These are phyloP conservation scores for Notodonta dromedarius DNA, from an alignment of 2,888 invertebrate genomes.

Conservation along the genomic window DNA sequence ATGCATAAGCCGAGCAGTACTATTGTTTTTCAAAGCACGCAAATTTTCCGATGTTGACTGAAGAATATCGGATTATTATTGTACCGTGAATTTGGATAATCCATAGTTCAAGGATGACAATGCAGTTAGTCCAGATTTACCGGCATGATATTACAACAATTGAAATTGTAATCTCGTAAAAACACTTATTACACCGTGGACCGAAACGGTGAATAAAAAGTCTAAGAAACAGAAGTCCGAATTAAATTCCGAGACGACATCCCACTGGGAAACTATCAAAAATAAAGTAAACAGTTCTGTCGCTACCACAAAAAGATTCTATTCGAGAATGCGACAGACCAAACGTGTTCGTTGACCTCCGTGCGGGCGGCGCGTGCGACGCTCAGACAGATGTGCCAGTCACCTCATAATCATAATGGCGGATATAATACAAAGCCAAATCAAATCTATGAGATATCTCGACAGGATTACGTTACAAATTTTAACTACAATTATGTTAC, in stretches of 20 bases:
- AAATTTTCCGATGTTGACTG: neutral
- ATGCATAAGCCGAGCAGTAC: conserved; percentile 24
- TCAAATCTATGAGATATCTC: conserved; percentile 77
- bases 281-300: conserved; percentile 52
- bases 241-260: conserved; percentile 5
- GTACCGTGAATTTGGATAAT: neutral
- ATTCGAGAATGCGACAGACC: conserved; percentile 46
- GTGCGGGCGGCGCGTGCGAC: conserved; percentile 72
- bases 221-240: conserved; percentile 1
- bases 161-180: conserved; percentile 1
- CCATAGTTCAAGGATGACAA: neutral
- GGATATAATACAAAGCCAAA: conserved; percentile 72
- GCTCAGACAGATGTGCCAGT: conserved; percentile 71
- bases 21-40: conserved; percentile 12
- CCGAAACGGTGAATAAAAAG: neutral
- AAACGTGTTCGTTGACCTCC: conserved; percentile 66
- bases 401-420: conserved; percentile 76
- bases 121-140: neutral
- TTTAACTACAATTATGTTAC: conserved; percentile 77
- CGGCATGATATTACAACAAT: neutral
- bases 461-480: conserved; percentile 76
- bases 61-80: neutral
- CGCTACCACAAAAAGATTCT: conserved; percentile 58
- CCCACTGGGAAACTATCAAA: conserved; percentile 27
- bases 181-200: neutral